Percentiles rank a stretch among this genome's conserved stretches.
phyloP scores from a whole-genome alignment of 2,888 invertebrate genomes.

The Noctua comes region DNA sequence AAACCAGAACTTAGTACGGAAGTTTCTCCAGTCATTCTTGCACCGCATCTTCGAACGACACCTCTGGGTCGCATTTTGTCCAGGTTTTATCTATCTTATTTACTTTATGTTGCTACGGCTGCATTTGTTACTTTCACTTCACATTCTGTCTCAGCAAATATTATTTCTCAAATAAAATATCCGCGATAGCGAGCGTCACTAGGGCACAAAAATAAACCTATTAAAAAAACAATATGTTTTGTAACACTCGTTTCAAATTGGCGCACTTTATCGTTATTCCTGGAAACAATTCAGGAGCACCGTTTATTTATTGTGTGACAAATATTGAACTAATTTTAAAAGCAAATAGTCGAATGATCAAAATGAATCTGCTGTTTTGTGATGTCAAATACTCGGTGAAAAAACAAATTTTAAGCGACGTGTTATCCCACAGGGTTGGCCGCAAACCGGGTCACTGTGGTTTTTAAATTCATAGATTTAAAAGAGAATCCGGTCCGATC shows the following conservation, averaged over 20 bases:
- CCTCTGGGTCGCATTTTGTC: conserved; percentile 80
- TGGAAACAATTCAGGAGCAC: conserved; percentile 16
- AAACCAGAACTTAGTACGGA: conserved; percentile 65
- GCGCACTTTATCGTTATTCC: conserved; percentile 45
- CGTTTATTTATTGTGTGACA: conserved; percentile 42
- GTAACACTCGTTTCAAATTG: conserved; percentile 24
- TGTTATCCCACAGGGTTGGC: not conserved
- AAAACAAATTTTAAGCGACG: conserved; percentile 12
- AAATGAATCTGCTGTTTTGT: conserved; percentile 47
- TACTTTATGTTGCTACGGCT: conserved; percentile 69
- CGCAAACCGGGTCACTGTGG: conserved; percentile 32
- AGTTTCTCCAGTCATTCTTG: conserved; percentile 73
- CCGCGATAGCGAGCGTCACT: not conserved
- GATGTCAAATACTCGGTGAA: conserved; percentile 44
- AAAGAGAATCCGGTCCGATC: conserved; percentile 57
- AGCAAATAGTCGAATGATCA: conserved; percentile 49
- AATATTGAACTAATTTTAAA: conserved; percentile 57
- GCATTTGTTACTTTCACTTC: conserved; percentile 51
- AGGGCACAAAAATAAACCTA: not conserved
- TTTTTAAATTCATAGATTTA: conserved; percentile 59
- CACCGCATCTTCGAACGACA: conserved; percentile 74
- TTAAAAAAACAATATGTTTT: not conserved
- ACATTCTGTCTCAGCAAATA: conserved; percentile 31
- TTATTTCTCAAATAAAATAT: conserved; percentile 37
- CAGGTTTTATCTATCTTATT: conserved; percentile 73